Conservation (phyloP, 2,113 vertebrate genomes). For the Pipra filicauda region DNA sequence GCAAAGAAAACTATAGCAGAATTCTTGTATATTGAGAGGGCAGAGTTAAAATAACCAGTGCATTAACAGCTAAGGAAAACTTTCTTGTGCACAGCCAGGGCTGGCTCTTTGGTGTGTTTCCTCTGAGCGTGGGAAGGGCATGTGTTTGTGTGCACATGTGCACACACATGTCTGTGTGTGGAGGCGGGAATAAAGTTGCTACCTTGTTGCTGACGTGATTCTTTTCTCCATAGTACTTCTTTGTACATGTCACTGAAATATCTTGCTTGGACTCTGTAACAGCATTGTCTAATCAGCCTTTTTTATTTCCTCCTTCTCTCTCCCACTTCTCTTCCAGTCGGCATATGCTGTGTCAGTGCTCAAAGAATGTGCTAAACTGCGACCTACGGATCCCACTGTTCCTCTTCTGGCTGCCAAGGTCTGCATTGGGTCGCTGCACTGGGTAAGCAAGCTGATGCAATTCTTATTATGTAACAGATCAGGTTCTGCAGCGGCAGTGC, state of each 20-base stretch:
- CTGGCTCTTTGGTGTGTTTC: not conserved
- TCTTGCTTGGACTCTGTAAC: not conserved
- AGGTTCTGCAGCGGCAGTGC: not conserved
- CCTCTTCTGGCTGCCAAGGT: slow-evolving; percentile 93
- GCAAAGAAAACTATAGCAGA: not conserved
- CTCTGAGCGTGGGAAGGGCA: not conserved
- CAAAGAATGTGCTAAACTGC: slow-evolving; percentile 88
- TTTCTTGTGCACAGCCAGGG: not conserved
- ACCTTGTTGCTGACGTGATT: not conserved
- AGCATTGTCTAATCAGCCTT: slow-evolving; percentile 27
- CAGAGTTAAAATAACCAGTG: not conserved
- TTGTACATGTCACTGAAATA: not conserved
- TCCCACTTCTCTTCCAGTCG: slow-evolving; percentile 70
- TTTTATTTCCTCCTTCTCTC: not conserved
- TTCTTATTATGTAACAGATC: slow-evolving; percentile 14
- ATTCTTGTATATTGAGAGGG: not conserved
- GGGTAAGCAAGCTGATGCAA: slow-evolving; percentile 82
- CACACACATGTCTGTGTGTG: accelerated
- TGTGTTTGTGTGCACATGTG: not conserved
- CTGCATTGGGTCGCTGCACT: slow-evolving; percentile 92
- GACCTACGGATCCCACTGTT: slow-evolving; percentile 86
- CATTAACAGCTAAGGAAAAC: not conserved
- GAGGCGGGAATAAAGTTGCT: not conserved
- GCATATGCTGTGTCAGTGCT: slow-evolving; percentile 91
- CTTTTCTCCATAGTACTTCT: not conserved